Conservation (phyloP, 2,797 vertebrate species). For the Myiotriccus ornatus region DNA sequence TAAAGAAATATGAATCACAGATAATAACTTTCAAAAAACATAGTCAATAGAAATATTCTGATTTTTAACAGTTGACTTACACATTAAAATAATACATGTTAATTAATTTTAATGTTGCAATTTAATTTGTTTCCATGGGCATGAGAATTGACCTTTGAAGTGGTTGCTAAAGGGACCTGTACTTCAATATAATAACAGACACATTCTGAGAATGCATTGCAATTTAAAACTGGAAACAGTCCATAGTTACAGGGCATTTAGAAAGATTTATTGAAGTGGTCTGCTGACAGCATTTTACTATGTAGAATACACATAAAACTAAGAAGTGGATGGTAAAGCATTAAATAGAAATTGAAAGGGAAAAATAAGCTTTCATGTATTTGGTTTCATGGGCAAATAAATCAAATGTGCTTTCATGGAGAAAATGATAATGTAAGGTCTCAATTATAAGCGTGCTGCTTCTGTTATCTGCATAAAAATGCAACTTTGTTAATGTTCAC, state of each 20-base stretch:
- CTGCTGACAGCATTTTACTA: not conserved
- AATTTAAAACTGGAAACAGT: not conserved
- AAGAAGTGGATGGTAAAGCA: not conserved
- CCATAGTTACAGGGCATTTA: not conserved
- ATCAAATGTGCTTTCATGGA: not conserved
- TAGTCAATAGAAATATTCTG: not conserved
- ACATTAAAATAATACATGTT: not conserved
- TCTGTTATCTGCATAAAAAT: not conserved
- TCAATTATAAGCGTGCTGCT: not conserved
- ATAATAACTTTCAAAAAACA: not conserved
- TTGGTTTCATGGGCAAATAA: not conserved
- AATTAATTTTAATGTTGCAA: not conserved
- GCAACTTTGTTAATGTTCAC: not conserved
- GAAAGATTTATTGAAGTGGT: not conserved
- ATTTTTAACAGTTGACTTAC: not conserved
- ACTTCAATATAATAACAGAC: not conserved
- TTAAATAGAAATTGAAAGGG: not conserved
- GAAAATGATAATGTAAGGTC: not conserved
- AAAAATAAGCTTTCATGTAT: not conserved
- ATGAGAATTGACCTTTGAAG: not conserved
- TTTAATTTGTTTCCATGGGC: not conserved
- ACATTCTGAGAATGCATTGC: not conserved
- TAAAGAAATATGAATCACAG: not conserved
- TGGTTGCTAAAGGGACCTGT: not conserved
- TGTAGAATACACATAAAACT: not conserved